Base-by-base conservation (phyloP, 2,113 vertebrate genomes). In the Gymnobelideus leadbeateri region DNA sequence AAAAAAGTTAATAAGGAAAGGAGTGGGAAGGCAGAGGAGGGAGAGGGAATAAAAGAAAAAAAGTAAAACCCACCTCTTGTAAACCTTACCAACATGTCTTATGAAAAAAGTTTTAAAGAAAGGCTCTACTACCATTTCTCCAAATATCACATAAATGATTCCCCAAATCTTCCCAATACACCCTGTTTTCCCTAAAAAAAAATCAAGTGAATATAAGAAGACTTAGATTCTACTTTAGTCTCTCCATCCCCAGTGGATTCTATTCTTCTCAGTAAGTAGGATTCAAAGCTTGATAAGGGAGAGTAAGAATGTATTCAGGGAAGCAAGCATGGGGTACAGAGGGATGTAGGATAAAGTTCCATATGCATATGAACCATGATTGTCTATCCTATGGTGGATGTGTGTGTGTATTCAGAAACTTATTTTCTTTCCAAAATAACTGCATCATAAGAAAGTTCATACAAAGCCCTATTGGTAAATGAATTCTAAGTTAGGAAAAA, bases 1-100 rank as follows among this genome's bases (percentile, higher is more conserved):
- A 97, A 97, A 97, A 93, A 98, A 98, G 96, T 97, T 97, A 97
- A 98, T 98, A 97, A 98, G 97, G 96, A 97, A 96, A 97, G 97
- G 96, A 96, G 57, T 11, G 50, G 96, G 96, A 96, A 94, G 96
- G 95, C 96, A 95, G 92, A 90, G 93, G 8, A 97, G 96, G 95
- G 97, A 94, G 89, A 31, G 31, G 77, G 95, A 96, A 94, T 95
- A 89, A 43, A 95, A 93, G 93, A 96, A 97, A 97, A 54, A 96
- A 91, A 93, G 96, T 91, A 95, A 95, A 98, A 68, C 23, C 25
- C 51, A 96, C 51, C 94, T 89, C 61, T 92, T 93, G 89, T 89
- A 61, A 9, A 91, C 93, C 95, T 96, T 92, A 98, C 93, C 90
- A 25, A 89, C 77, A 96, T 25, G 46, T 25, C 93, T 89, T 57